These are phyloP conservation scores for Clusia tigrina DNA, from an alignment of 2,888 invertebrate species.

Conservation along the genomic window DNA sequence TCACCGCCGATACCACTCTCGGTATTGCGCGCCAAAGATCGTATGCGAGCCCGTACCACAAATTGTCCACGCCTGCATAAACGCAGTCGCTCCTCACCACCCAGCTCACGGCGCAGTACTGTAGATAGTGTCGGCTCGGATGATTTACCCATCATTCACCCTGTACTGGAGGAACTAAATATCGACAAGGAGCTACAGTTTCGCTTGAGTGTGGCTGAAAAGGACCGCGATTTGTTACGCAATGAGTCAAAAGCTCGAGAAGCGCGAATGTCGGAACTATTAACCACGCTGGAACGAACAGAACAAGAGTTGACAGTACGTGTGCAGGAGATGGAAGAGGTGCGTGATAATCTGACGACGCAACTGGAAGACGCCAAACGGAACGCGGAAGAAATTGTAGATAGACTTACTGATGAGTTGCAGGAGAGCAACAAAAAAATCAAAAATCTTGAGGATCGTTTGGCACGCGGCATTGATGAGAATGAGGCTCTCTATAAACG, in stretches of 20 bases:
- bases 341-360: slow-evolving; percentile 71
- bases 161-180: slow-evolving; percentile 59
- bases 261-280: slow-evolving; percentile 79
- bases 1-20: slow-evolving; percentile 73
- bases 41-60: slow-evolving; percentile 66
- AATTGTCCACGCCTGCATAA: slow-evolving; percentile 68
- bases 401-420: slow-evolving; percentile 74
- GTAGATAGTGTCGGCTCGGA: slow-evolving; percentile 73
- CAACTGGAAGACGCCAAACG: slow-evolving; percentile 75
- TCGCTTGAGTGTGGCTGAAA: slow-evolving; percentile 75
- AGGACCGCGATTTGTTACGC: slow-evolving; percentile 76
- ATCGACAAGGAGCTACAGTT: slow-evolving; percentile 72
- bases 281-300: slow-evolving; percentile 77
- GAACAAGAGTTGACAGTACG: slow-evolving; percentile 78
- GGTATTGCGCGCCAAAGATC: slow-evolving; percentile 70
- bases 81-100: slow-evolving; percentile 71
- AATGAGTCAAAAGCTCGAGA: slow-evolving; percentile 78
- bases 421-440: slow-evolving; percentile 71
- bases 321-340: slow-evolving; percentile 75
- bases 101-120: slow-evolving; percentile 70
- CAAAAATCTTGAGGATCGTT: slow-evolving; percentile 64
- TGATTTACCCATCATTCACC: slow-evolving; percentile 62
- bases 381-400: slow-evolving; percentile 75
- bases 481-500: slow-evolving; percentile 77
- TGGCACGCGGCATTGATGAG: slow-evolving; percentile 77